phyloP scores from a whole-genome alignment of 53 echinoderm and acorn worm species.

The Pentamera pediparva region DNA sequence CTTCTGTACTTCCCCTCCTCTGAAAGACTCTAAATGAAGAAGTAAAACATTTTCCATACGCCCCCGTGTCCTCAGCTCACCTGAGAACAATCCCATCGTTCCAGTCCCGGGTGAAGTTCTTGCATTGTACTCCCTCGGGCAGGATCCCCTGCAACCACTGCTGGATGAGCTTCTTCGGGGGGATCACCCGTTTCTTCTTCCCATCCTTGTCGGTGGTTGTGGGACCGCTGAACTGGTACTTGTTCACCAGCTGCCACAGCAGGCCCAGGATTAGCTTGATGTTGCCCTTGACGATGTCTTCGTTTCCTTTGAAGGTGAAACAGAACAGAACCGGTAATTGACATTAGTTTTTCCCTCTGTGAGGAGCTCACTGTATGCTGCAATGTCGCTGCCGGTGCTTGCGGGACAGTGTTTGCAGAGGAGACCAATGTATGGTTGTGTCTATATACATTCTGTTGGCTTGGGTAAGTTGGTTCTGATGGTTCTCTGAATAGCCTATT shows the following conservation, averaged over 20 bases:
- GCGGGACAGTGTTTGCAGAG: too few species aligned
- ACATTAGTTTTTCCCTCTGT: not conserved
- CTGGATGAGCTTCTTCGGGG: conserved; percentile 91
- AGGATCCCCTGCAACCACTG: conserved; percentile 83
- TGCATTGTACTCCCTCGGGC: conserved; percentile 46
- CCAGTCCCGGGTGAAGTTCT: conserved; percentile 87
- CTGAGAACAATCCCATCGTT: conserved; percentile 84
- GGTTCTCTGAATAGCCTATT: too few species aligned
- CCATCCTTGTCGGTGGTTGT: not conserved
- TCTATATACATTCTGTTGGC: too few species aligned
- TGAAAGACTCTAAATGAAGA: too few species aligned
- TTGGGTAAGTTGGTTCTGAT: too few species aligned
- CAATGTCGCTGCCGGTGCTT: not conserved
- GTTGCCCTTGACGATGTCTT: conserved; percentile 81
- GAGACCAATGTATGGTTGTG: too few species aligned
- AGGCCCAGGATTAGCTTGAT: conserved; percentile 83
- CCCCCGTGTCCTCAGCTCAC: too few species aligned
- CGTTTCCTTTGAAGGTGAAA: conserved; percentile 52
- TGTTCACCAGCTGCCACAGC: conserved; percentile 74
- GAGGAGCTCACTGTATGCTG: not conserved
- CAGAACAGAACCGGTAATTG: not conserved
- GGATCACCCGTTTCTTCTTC: conserved; percentile 24
- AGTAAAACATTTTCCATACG: too few species aligned
- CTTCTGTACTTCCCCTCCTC: too few species aligned
- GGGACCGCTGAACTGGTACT: conserved; percentile 70